Percentiles rank a stretch among this genome's conserved stretches.
Evolutionary conservation across 1,140 invertebrate species (phyloP).

Genomic region (Tetragnatha versicolor): DNA sequence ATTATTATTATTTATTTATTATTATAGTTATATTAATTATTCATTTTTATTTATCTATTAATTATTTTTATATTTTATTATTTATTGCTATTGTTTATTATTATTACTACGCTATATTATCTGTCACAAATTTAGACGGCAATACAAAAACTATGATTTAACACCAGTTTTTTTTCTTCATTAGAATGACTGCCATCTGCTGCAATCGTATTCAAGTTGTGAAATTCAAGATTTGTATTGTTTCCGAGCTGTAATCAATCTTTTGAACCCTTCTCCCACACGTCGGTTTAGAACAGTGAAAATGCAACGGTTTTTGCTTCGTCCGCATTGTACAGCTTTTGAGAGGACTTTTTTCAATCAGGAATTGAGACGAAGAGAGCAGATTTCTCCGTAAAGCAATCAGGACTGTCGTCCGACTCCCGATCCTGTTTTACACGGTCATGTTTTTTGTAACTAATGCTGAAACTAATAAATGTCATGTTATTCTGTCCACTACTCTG

Average conservation of each 20-base stretch:
- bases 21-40: too few species aligned
- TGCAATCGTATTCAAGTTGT: neutral
- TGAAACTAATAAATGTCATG: slow-evolving; percentile 3
- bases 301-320: slow-evolving; percentile 14
- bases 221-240: neutral
- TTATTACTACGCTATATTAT: too few species aligned
- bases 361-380: neutral
- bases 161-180: too few species aligned
- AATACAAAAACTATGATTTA: too few species aligned
- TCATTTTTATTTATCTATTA: too few species aligned
- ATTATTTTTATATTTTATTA: too few species aligned
- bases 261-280: neutral
- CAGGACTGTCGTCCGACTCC: neutral
- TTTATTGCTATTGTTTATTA: too few species aligned
- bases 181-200: neutral
- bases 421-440: neutral
- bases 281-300: too few species aligned
- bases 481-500: slow-evolving; percentile 20
- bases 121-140: too few species aligned
- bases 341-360: too few species aligned
- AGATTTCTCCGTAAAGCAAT: neutral
- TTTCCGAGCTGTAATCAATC: slow-evolving; percentile 26
- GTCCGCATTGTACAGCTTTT: slow-evolving; percentile 20
- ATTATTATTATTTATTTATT: too few species aligned
- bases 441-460: slow-evolving; percentile 8